A percentile compares a stretch with the other conserved stretches of the same genome.
phyloP scores from a whole-genome alignment of 2,797 vertebrate species.

The Anabacerthia variegaticeps region DNA sequence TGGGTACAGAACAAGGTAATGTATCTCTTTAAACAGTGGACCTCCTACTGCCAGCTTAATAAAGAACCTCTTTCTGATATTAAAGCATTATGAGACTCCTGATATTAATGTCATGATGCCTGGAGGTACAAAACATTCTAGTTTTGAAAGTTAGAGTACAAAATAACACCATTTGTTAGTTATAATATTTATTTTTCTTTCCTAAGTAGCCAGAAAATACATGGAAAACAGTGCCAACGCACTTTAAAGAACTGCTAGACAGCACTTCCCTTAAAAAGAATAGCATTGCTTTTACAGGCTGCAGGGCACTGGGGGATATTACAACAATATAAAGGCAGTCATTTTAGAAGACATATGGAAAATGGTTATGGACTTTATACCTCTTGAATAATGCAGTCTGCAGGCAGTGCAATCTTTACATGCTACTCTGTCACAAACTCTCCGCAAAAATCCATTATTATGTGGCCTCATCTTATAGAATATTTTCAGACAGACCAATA shows the following conservation, averaged over 20 bases:
- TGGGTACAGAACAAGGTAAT: background rate
- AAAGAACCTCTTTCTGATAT: background rate
- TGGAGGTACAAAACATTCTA: background rate
- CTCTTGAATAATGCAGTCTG: background rate
- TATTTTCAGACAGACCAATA: background rate
- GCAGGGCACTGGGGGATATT: background rate
- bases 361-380: background rate
- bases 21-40: background rate
- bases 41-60: background rate
- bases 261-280: background rate
- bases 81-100: background rate
- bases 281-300: background rate
- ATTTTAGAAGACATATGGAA: background rate
- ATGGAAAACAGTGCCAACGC: background rate
- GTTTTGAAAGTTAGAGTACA: background rate
- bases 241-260: background rate
- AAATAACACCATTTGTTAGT: background rate
- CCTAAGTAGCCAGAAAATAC: background rate
- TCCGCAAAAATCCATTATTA: background rate
- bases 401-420: background rate
- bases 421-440: background rate
- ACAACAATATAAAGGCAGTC: background rate
- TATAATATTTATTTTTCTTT: background rate
- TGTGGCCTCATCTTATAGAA: background rate
- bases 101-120: background rate